A percentile compares a stretch with the other conserved stretches of the same genome.
Conservation (phyloP, 2,113 vertebrate species). For the Sander lucioperca region DNA sequence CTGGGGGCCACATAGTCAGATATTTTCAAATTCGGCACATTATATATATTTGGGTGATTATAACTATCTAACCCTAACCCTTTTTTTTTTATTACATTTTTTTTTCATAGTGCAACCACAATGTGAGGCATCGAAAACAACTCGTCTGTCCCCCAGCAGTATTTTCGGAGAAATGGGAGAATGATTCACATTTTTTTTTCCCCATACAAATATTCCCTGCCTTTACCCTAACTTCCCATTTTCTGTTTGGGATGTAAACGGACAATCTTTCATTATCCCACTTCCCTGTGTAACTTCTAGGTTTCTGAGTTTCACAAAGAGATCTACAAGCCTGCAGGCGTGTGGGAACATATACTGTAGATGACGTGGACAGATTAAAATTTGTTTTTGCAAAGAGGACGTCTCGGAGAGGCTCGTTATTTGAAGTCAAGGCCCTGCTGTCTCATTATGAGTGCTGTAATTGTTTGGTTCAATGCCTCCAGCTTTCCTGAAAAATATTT, state of each 20-base stretch:
- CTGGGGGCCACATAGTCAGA: no score
- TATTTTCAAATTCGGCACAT: no score
- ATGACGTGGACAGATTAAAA: neutral
- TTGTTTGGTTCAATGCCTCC: constrained; percentile 54
- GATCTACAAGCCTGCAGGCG: neutral
- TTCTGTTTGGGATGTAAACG: neutral
- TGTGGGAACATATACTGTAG: neutral
- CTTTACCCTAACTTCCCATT: neutral
- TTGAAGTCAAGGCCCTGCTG: constrained; percentile 54
- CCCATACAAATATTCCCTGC: neutral
- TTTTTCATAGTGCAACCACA: no score
- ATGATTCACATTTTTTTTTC: neutral
- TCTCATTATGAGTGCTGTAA: constrained; percentile 50
- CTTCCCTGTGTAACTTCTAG: neutral
- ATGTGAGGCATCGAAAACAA: neutral
- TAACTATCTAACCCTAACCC: no score
- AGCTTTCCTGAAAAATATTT: constrained; percentile 67
- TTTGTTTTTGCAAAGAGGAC: constrained; percentile 22
- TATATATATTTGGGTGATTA: no score
- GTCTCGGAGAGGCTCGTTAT: constrained; percentile 55
- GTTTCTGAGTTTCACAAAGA: neutral
- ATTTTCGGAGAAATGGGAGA: neutral
- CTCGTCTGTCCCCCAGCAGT: no score
- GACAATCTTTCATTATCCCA: neutral
- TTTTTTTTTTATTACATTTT: no score